These are phyloP conservation scores for Prolemur simus DNA, from an alignment of 2,113 vertebrate species.

Conservation along the genomic window DNA sequence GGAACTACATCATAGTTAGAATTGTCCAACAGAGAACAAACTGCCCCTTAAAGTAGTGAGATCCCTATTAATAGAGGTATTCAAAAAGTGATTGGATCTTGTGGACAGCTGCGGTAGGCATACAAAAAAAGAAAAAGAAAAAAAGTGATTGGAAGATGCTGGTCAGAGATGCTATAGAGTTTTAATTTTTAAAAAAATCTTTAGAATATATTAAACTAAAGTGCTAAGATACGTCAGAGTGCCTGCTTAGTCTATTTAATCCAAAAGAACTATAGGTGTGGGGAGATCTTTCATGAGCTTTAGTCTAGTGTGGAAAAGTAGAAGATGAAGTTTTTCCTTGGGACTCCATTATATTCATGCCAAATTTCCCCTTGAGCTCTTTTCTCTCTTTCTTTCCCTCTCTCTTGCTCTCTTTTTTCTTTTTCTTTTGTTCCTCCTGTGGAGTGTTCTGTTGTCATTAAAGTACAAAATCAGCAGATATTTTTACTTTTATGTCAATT, in stretches of 20 bases:
- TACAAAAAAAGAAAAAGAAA: too few relatives aligned
- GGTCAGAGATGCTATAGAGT: background rate
- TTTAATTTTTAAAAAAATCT: background rate
- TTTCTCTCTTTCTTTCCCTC: background rate
- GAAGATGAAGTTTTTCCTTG: background rate
- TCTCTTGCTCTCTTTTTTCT: background rate
- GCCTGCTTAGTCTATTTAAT: background rate
- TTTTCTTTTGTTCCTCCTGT: background rate
- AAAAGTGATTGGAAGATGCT: background rate
- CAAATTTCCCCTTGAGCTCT: background rate
- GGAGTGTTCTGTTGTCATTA: background rate
- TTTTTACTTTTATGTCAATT: background rate
- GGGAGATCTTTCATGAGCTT: background rate
- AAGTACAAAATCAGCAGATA: background rate
- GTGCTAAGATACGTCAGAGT: background rate
- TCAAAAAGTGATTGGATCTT: background rate
- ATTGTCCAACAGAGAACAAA: background rate
- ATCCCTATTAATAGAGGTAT: background rate
- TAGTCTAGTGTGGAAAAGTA: background rate
- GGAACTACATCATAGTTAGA: background rate
- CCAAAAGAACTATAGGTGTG: background rate
- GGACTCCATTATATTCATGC: background rate
- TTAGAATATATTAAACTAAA: background rate
- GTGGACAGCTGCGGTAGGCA: too few relatives aligned
- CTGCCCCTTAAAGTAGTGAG: background rate